phyloP scores from a whole-genome alignment of 2,113 vertebrate genomes.

The Picathartes gymnocephalus region DNA sequence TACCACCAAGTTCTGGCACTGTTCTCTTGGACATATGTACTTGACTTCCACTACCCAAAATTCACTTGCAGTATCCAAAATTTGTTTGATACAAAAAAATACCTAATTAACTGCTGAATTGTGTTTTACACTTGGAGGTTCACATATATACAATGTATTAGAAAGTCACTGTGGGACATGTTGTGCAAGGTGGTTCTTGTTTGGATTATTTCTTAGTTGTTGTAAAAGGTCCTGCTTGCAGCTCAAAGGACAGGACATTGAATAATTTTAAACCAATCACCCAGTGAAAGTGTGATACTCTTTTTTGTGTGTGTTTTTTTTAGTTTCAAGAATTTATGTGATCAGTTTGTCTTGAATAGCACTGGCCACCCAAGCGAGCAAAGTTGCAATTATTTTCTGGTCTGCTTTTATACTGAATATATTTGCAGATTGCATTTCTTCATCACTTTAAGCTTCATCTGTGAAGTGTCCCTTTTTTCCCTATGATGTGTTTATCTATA shows the following conservation, averaged over 20 bases:
- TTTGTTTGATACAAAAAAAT: background rate
- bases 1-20: background rate
- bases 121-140: accelerated
- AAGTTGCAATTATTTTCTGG: background rate
- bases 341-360: background rate
- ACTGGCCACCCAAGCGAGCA: background rate
- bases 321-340: background rate
- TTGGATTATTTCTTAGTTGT: background rate
- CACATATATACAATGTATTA: accelerated
- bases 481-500: background rate
- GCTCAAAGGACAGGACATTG: background rate
- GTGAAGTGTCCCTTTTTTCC: background rate
- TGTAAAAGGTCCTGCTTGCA: background rate
- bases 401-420: background rate
- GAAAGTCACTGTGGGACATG: background rate
- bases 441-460: background rate
- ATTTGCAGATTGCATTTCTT: background rate
- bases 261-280: background rate
- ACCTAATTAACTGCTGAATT: background rate
- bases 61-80: background rate
- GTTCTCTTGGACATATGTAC: background rate
- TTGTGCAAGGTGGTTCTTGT: background rate
- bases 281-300: background rate
- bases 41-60: background rate
- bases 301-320: background rate